phyloP scores from a whole-genome alignment of 1,140 invertebrate genomes.

The Asbolus verrucosus region DNA sequence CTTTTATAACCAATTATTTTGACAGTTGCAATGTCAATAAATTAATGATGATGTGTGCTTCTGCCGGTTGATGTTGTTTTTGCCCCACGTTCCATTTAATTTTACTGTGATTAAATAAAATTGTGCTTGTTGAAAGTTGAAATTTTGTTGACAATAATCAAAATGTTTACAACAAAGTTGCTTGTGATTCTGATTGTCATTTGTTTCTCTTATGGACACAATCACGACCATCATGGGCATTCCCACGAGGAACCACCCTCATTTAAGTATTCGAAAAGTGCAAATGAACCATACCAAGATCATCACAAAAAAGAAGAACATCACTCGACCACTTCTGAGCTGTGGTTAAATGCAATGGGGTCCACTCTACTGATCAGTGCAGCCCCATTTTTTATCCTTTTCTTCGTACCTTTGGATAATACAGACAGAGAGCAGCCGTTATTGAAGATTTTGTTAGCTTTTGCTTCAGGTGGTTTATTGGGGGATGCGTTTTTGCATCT shows the following conservation, averaged over 20 bases:
- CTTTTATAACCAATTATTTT: no score
- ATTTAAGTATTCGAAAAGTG: slow-evolving; percentile 81
- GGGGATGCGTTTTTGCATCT: slow-evolving; percentile 97
- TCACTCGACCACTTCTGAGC: slow-evolving; percentile 63
- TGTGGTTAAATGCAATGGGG: slow-evolving; percentile 86
- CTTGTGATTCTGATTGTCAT: slow-evolving; percentile 5
- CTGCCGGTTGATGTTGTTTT: slow-evolving; percentile 12
- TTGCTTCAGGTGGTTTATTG: slow-evolving; percentile 93
- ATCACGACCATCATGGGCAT: slow-evolving; percentile 57
- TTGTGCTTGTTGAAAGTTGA: background rate
- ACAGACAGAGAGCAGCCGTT: slow-evolving; percentile 84
- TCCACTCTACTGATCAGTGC: slow-evolving; percentile 94
- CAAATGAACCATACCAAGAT: slow-evolving; percentile 70
- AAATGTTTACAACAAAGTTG: slow-evolving; percentile 9
- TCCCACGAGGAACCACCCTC: slow-evolving; percentile 71
- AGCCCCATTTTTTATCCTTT: slow-evolving; percentile 93
- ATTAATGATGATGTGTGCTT: slow-evolving; percentile 20
- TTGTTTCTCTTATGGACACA: slow-evolving; percentile 39
- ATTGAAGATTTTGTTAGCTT: slow-evolving; percentile 90
- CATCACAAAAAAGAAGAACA: slow-evolving; percentile 52
- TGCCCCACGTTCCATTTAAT: background rate
- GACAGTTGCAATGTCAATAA: no score
- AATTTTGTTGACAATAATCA: background rate
- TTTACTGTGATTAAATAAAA: background rate
- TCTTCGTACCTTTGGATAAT: slow-evolving; percentile 93